Evolutionary conservation across 2,888 invertebrate genomes (phyloP), one percentile per base, ranked within the genome.

Genomic region (Drosophila seclusa): DNA sequence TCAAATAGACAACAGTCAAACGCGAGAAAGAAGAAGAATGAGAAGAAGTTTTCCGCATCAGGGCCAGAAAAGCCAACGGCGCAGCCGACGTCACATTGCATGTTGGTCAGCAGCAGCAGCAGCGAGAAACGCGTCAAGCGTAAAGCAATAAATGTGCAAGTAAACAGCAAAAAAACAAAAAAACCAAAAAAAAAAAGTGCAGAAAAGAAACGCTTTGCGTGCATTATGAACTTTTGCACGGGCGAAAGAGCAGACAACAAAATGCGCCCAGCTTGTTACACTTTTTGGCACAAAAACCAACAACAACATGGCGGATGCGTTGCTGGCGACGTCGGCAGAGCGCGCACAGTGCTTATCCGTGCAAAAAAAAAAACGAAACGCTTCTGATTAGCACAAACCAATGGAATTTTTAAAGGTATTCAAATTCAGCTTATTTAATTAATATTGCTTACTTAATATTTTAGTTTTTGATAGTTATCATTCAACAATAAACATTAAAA

Each of bases 61-160:
- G 81, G 75, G 38, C 80, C 53, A 71, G 68, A 68, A 65, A 67
- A 67, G 24, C 24, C 16, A 36, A 34, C 24, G 24, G 21, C 49
- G 32, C 0, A 13, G 36, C 36, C 7, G 42, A 71, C 52, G 48
- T 65, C 57, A 38, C 68, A 59, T 76, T 76, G 80, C 80, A 76
- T 80, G 82, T 69, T 82, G 85, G 78, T 76, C 78, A 80, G 77
- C 73, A 59, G 61, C 78, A 69, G 1, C 42, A 70, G 2, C 45
- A 62, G 24, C 65, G 69, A 38, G 27, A 38, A 87, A 88, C 82
- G 84, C 89, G 89, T 78, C 90, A 87, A 89, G 88, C 88, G 88
- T 89, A 87, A 90, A 89, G 88, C 81, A 84, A 90, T 87, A 89
- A 84, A 89, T 83, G 89, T 83, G 85, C 87, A 89, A 73, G 80